phyloP scores from a whole-genome alignment of 2,113 vertebrate species.

The Spilogale gracilis region DNA sequence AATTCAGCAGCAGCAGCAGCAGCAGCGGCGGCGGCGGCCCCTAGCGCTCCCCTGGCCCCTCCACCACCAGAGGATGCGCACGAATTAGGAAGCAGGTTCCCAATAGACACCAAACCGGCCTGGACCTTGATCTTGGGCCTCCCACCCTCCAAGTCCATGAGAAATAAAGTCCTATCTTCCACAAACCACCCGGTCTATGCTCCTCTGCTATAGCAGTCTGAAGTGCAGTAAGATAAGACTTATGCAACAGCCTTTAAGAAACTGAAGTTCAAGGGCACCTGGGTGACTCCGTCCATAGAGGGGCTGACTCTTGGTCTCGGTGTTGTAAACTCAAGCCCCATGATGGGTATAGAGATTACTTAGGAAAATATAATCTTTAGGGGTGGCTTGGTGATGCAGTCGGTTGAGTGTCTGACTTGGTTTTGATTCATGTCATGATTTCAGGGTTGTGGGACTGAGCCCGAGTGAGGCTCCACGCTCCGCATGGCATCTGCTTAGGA shows the following conservation, averaged over 20 bases:
- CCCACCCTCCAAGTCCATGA: neutral
- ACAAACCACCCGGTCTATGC: neutral
- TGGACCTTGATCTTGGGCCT: neutral
- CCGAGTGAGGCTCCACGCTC: neutral
- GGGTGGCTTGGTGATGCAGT: neutral
- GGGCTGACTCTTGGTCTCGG: neutral
- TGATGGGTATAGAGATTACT: neutral
- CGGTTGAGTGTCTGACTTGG: accelerated
- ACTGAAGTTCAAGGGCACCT: neutral
- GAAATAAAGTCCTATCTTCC: neutral
- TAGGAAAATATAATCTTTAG: neutral
- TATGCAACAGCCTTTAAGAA: neutral
- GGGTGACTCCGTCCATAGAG: neutral
- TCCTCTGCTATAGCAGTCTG: neutral
- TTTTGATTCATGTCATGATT: neutral
- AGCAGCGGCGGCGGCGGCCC: neutral
- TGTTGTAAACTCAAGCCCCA: neutral
- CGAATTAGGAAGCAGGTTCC: neutral
- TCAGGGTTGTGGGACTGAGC: neutral
- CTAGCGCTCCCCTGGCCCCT: neutral
- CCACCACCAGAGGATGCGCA: neutral
- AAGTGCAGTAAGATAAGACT: neutral
- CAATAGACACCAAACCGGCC: neutral
- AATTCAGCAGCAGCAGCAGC: neutral
- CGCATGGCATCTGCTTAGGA: neutral